phyloP scores from a whole-genome alignment of 2,888 invertebrate genomes.

The Lasioglossum pauxillum region DNA sequence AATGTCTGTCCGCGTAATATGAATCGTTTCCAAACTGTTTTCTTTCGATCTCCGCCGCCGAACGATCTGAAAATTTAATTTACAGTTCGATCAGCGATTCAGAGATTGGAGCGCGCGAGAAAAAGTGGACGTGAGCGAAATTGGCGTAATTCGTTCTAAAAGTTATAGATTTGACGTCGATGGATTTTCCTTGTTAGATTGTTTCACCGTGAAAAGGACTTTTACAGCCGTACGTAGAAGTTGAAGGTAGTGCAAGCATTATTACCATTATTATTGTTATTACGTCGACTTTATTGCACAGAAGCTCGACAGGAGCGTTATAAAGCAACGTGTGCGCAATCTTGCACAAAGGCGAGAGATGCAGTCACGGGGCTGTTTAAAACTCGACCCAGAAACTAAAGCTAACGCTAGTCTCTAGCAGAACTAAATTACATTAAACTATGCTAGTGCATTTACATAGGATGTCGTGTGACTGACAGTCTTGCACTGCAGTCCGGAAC shows the following conservation, averaged over 20 bases:
- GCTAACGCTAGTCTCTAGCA: neutral
- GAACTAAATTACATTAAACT: conserved; percentile 4
- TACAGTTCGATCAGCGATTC: neutral
- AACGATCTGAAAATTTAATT: neutral
- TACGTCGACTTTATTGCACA: neutral
- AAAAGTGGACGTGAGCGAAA: too few species aligned
- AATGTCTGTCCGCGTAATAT: neutral
- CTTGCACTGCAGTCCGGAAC: neutral
- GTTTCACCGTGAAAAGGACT: neutral
- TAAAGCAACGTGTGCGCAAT: neutral
- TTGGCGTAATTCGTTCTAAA: too few species aligned
- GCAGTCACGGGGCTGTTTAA: neutral
- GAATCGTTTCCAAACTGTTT: neutral
- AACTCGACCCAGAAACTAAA: neutral
- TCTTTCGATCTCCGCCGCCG: neutral
- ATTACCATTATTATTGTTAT: neutral
- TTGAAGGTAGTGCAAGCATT: too few species aligned
- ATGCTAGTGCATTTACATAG: neutral
- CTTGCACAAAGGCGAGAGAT: neutral
- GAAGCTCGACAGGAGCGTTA: neutral
- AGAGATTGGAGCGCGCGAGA: neutral
- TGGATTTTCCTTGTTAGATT: neutral
- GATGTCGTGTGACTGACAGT: neutral
- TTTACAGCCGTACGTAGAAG: neutral
- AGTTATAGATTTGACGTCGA: too few species aligned